Conservation (phyloP, 2,113 vertebrate species). For the Rhinopomastus cyanomelas region DNA sequence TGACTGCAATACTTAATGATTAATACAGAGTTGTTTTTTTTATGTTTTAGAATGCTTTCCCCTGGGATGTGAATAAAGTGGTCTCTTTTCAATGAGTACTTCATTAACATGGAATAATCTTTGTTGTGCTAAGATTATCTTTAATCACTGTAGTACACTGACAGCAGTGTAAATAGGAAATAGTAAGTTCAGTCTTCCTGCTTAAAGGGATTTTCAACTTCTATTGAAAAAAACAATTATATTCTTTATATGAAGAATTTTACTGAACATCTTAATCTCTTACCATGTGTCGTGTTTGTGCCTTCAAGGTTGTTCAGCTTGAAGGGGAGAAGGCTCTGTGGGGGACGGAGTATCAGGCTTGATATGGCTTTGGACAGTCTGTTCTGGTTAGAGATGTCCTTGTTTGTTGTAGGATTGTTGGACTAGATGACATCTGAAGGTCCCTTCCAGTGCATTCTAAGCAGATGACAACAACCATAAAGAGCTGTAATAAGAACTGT, state of each 20-base stretch:
- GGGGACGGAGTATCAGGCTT: no score
- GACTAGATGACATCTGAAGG: no score
- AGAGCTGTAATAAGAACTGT: neutral
- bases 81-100: neutral
- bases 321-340: no score
- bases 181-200: neutral
- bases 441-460: no score
- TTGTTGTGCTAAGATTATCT: slow-evolving; percentile 2
- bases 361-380: no score
- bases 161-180: slow-evolving; percentile 12
- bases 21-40: neutral
- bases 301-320: neutral
- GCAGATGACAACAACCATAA: neutral
- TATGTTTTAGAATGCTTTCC: neutral
- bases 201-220: slow-evolving; percentile 10
- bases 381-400: no score
- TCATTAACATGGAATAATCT: slow-evolving; percentile 7
- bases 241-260: neutral
- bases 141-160: neutral
- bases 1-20: neutral
- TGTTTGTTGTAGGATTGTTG: no score
- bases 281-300: accelerated
- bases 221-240: neutral
- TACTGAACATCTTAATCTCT: neutral
- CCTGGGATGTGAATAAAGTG: neutral